Base-by-base conservation (phyloP, 2,113 vertebrate genomes). In the Hippocampus comes region DNA sequence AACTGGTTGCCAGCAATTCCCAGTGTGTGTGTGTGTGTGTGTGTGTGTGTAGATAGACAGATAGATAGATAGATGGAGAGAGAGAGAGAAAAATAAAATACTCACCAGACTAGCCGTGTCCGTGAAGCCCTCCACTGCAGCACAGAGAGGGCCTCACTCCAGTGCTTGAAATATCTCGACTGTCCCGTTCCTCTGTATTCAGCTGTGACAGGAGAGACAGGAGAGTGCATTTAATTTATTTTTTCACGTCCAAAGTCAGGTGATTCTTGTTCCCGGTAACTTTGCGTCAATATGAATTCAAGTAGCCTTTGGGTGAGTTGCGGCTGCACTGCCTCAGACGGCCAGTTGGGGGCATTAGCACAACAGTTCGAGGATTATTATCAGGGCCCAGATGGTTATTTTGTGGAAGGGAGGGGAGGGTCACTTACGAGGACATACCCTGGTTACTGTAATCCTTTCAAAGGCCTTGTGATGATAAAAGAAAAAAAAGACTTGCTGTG, bases 61-160 rank as follows among this genome's bases (percentile, higher is more conserved):
- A n/a, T 30, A 2, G 2, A 2, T 2, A 30, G 30, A 34, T 4
- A 5, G 34, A 5, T 0, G 6, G 34, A 34, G 34, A 6, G 34
- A 34, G 34, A 5, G 34, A 34, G 34, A 38, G 5, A 38, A 0
- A 38, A 38, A 38, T 38, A 5, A 6, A 38, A 11, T 51, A 86
- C 90, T 82, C 66, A 92, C 92, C 91, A 86, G 86, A 91, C 84
- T 92, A 91, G 82, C 91, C 77, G 82, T 65, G 77, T 89, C 74
- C 78, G 84, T 91, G 85, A 92, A 92, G 91, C 91, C 90, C 93
- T 92, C 92, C 92, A 93, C 90, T 89, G 90, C 90, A 91, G 87
- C 91, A 91, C 82, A 91, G 90, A 90, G 90, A 87, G 87, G 90
- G 91, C 86, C 88, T 84, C 92, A 89, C 90, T 85, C 80, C 84